These are phyloP conservation scores for Brachionus sp. DNA, from an alignment of 1,140 invertebrate species.

Conservation along the genomic window DNA sequence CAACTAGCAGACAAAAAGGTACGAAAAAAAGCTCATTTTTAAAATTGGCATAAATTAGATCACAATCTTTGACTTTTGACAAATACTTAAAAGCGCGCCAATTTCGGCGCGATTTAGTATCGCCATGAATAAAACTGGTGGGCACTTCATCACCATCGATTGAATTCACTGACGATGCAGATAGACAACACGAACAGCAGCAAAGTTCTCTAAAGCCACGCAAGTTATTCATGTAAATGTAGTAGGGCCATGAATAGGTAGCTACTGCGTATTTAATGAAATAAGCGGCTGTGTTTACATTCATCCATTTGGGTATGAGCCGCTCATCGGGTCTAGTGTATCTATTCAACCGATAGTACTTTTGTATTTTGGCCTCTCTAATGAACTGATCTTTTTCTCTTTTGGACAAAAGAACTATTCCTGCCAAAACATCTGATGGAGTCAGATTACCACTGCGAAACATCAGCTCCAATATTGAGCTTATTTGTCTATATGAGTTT, in stretches of 20 bases:
- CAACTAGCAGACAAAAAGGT: conserved; percentile 79
- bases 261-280: conserved; percentile 23
- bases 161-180: neutral
- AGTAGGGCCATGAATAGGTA: conserved; percentile 39
- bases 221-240: conserved; percentile 44
- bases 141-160: neutral
- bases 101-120: conserved; percentile 4
- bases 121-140: neutral
- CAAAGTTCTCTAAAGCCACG: neutral
- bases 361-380: neutral
- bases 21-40: conserved; percentile 48
- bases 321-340: neutral
- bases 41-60: conserved; percentile 41
- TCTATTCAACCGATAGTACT: neutral
- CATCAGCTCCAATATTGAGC: conserved; percentile 7
- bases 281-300: conserved; percentile 14
- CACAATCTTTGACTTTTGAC: conserved; percentile 35
- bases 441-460: conserved; percentile 30
- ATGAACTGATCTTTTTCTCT: conserved; percentile 37
- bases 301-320: neutral
- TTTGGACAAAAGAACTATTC: neutral
- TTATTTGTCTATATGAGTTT: conserved; percentile 38
- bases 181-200: neutral
- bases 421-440: conserved; percentile 18
- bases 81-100: conserved; percentile 28